phyloP scores from a whole-genome alignment of 1,140 invertebrate species.

The Aphidius ervi region DNA sequence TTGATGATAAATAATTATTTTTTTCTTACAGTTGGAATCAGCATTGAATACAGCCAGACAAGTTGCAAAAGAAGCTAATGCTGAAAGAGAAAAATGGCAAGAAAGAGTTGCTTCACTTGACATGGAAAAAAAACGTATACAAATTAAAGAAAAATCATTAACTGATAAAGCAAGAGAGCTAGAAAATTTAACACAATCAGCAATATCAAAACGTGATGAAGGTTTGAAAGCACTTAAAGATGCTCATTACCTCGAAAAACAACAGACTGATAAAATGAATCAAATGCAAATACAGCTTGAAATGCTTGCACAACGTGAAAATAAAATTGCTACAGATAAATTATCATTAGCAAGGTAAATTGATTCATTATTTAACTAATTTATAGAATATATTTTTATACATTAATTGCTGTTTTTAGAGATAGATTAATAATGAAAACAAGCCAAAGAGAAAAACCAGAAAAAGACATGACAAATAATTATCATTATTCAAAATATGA shows the following conservation, averaged over 20 bases:
- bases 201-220: conserved; percentile 43
- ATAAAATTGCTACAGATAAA: conserved; percentile 38
- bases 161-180: conserved; percentile 42
- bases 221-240: conserved; percentile 40
- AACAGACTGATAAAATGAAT: conserved; percentile 38
- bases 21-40: conserved; percentile 35
- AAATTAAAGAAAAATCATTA: conserved; percentile 40
- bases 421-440: conserved; percentile 35
- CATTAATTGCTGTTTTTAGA: conserved; percentile 26
- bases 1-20: conserved; percentile 11
- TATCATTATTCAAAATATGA: not conserved
- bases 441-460: conserved; percentile 33
- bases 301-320: conserved; percentile 40
- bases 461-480: conserved; percentile 31
- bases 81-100: conserved; percentile 42
- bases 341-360: conserved; percentile 40
- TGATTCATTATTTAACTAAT: conserved; percentile 13
- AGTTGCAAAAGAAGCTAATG: conserved; percentile 31
- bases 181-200: conserved; percentile 41
- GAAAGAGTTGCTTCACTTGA: conserved; percentile 39
- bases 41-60: conserved; percentile 43
- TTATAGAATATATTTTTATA: conserved; percentile 6
- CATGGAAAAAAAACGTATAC: conserved; percentile 29
- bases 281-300: conserved; percentile 39
- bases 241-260: conserved; percentile 39